Evolutionary conservation across 2,888 invertebrate species (phyloP), one percentile per base, ranked within the genome.

Genomic region (Hemistola chrysoprasaria): DNA sequence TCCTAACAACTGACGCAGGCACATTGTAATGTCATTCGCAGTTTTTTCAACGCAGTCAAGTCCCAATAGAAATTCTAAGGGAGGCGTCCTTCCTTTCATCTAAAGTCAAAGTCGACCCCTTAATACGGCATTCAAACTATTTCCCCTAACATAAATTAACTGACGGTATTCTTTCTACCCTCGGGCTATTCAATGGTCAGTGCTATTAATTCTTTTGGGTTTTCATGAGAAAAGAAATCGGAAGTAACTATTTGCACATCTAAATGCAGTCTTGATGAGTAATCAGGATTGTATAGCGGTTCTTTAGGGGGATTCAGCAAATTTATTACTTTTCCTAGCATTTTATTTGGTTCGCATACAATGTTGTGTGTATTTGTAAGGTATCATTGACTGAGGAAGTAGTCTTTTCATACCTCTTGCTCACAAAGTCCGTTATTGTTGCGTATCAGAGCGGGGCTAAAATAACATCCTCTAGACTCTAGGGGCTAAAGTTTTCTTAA

Each of bases 211-310:
- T 72, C 65, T 47, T 50, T 40, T 28, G 41, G 66, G 62, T 47
- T 53, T 70, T 63, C 65, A 65, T 54, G 44, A 58, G 52, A 64
- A 62, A 60, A 65, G 57, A 63, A 65, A 63, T 58, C 46, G 70
- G 71, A 74, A 71, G 69, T 67, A 53, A 62, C 71, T 62, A 69
- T 72, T 75, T 71, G 61, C 64, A 53, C 52, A 58, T 63, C 62
- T 67, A 67, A 71, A 71, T 68, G 62, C 65, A 60, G 41, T 53
- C 49, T 48, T 67, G 65, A 70, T 71, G 68, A 68, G 62, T 67
- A 63, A 62, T 59, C 63, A 56, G 60, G 55, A 61, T 53, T 56
- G 52, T 47, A 51, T 54, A 62, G 55, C 48, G 54, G 44, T 53
- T 50, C 36, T 53, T 56, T 52, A 28, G 45, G 48, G 48, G 35